A percentile compares a stretch with the other conserved stretches of the same genome.
Evolutionary conservation across 2,113 vertebrate species (phyloP).

Genomic region (Sclerurus mexicanus): DNA sequence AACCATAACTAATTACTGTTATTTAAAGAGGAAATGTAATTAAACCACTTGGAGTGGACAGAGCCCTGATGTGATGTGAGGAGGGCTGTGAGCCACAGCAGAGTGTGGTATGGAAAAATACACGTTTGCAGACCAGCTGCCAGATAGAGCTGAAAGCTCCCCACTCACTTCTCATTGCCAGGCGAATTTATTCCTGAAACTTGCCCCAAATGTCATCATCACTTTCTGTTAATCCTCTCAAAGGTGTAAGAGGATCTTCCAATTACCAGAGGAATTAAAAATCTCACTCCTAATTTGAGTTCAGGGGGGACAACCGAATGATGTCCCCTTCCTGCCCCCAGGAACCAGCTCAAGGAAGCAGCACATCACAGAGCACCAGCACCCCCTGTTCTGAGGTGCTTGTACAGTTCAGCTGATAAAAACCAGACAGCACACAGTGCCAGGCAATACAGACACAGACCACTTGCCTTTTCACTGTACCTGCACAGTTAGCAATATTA

Average conservation of each 20-base stretch:
- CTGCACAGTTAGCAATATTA: not conserved
- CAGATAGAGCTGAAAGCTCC: not conserved
- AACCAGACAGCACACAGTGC: not conserved
- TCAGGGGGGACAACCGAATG: not conserved
- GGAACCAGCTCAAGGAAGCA: not conserved
- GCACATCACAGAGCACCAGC: not conserved
- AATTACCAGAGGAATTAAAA: not conserved
- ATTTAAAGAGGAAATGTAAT: constrained; percentile 11
- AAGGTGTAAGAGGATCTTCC: not conserved
- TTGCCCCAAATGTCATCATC: not conserved
- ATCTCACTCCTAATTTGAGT: not conserved
- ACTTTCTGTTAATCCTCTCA: not conserved
- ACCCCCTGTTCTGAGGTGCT: not conserved
- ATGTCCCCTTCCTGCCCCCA: not conserved
- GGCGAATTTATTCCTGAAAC: not conserved
- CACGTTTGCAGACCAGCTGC: not conserved
- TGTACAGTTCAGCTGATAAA: not conserved
- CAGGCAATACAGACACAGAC: not conserved
- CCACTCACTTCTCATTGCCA: not conserved
- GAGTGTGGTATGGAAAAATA: not conserved
- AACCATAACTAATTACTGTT: not conserved
- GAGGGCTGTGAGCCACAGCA: not conserved
- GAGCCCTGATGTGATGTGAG: not conserved
- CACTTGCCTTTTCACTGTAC: not conserved
- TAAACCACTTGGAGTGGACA: not conserved